Evolutionary conservation across 1,140 invertebrate species (phyloP).

Genomic region (Anagrus nilaparvatae): DNA sequence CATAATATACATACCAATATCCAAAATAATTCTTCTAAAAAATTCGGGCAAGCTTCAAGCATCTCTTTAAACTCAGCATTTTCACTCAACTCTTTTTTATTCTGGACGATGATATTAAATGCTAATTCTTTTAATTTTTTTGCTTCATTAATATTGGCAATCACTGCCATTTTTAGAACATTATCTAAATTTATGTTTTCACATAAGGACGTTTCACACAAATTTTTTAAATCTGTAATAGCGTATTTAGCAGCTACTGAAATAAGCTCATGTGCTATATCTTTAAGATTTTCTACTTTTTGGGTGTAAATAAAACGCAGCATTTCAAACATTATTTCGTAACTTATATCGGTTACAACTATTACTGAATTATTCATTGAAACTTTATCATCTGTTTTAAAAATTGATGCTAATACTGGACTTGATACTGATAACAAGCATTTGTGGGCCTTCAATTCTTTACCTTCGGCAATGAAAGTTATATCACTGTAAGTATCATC

Average conservation of each 20-base stretch:
- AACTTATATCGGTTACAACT: background rate
- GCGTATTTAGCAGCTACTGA: constrained; percentile 3
- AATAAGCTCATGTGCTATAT: background rate
- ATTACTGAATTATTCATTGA: no score
- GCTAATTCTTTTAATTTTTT: no score
- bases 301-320: constrained; percentile 4
- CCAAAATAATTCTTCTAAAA: no score
- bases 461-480: background rate
- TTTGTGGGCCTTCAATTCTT: constrained; percentile 1
- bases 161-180: no score
- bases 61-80: no score
- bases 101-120: no score
- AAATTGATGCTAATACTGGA: constrained; percentile 2
- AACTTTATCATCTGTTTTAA: background rate
- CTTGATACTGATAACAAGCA: background rate
- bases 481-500: background rate
- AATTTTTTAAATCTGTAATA: background rate
- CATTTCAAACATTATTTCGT: background rate
- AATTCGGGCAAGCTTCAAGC: no score
- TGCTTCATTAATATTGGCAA: no score
- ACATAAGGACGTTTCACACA: no score
- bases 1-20: no score
- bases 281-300: constrained; percentile 1
- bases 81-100: no score
- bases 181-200: no score